These are phyloP conservation scores for Sminthurides bifidus DNA, from an alignment of 1,140 invertebrate genomes.

Conservation along the genomic window DNA sequence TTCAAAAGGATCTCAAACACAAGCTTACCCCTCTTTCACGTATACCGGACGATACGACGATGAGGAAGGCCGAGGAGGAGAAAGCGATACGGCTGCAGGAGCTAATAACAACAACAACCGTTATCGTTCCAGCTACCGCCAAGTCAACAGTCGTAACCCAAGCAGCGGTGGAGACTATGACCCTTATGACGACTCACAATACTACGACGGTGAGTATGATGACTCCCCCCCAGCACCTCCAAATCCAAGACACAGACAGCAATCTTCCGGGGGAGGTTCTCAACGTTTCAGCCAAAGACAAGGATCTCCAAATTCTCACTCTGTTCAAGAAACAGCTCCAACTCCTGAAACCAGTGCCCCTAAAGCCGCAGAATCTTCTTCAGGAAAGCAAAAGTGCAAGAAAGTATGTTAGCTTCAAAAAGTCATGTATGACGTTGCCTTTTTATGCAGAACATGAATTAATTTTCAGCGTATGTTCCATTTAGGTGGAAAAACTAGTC, in stretches of 20 bases:
- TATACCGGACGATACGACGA: conserved; percentile 24
- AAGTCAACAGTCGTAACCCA: conserved; percentile 12
- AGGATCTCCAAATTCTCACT: not conserved
- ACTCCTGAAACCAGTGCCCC: conserved; percentile 1
- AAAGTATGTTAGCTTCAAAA: conserved; percentile 26
- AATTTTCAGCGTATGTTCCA: too few species aligned
- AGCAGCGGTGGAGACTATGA: not conserved
- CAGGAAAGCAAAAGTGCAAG: conserved; percentile 22
- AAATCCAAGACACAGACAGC: conserved; percentile 2
- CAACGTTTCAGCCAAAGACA: not conserved
- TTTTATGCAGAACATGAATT: not conserved
- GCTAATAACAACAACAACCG: too few species aligned
- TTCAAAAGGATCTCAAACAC: conserved; percentile 28
- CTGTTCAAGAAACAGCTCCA: conserved; percentile 16
- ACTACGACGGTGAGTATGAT: conserved; percentile 14
- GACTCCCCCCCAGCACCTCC: conserved; percentile 7
- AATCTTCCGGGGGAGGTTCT: not conserved
- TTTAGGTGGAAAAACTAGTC: conserved; percentile 28
- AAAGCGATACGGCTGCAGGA: not conserved
- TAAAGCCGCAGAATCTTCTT: conserved; percentile 9
- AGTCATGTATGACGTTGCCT: too few species aligned
- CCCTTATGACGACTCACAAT: conserved; percentile 15
- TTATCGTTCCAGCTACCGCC: conserved; percentile 26
- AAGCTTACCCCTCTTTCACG: conserved; percentile 26
- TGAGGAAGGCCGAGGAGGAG: conserved; percentile 2